Evolutionary conservation across 1,140 invertebrate genomes (phyloP).

Genomic region (Conus ventricosus): DNA sequence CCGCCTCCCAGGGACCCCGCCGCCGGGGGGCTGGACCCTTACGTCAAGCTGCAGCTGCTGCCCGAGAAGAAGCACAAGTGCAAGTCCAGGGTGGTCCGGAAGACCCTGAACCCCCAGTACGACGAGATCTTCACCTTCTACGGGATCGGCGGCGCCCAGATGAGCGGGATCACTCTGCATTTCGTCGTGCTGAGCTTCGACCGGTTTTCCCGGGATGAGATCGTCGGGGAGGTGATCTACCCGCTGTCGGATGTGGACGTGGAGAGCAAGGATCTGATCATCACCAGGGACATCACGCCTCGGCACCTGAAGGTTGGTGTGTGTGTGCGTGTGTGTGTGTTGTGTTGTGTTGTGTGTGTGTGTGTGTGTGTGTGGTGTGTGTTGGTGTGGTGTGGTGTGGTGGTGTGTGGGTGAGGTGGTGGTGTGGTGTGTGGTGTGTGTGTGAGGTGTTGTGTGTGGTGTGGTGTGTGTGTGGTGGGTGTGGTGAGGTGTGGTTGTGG

Average conservation of each 20-base stretch:
- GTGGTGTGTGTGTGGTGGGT: too few species aligned
- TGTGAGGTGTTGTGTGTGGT: too few species aligned
- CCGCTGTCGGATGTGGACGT: conserved; percentile 77
- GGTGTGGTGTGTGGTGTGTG: too few species aligned
- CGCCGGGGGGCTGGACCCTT: conserved; percentile 89
- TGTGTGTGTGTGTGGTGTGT: too few species aligned
- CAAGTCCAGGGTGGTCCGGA: conserved; percentile 88
- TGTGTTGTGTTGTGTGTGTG: too few species aligned
- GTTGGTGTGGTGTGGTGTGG: too few species aligned
- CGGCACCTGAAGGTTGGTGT: conserved; percentile 68
- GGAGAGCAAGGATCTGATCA: conserved; percentile 58
- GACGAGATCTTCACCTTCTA: conserved; percentile 93
- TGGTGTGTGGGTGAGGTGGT: too few species aligned
- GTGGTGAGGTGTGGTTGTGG: too few species aligned
- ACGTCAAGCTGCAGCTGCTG: conserved; percentile 89
- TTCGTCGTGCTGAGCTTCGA: conserved; percentile 92
- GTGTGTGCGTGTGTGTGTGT: too few species aligned
- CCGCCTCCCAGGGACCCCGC: conserved; percentile 60
- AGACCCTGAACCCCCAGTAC: conserved; percentile 90
- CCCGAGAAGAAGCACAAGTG: conserved; percentile 92
- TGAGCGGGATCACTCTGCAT: conserved; percentile 85
- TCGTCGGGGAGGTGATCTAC: conserved; percentile 84
- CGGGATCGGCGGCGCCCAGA: conserved; percentile 82
- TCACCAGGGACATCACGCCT: conserved; percentile 69
- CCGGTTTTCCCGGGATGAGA: conserved; percentile 90